These are phyloP conservation scores for Gasteruption jaculator DNA, from an alignment of 2,888 invertebrate species.

Conservation along the genomic window DNA sequence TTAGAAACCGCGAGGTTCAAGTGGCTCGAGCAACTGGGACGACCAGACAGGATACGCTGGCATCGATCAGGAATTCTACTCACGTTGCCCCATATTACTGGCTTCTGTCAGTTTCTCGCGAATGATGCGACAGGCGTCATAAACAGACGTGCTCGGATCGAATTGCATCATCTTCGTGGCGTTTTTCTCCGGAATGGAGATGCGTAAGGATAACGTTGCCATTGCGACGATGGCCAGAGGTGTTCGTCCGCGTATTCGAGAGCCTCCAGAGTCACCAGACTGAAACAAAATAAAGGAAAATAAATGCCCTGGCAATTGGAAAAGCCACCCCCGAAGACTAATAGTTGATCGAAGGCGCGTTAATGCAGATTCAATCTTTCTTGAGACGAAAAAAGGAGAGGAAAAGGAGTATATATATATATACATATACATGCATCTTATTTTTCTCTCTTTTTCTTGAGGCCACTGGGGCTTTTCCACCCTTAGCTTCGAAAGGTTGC, in stretches of 20 bases:
- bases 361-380: conserved; percentile 22
- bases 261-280: conserved; percentile 44
- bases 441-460: no score
- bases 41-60: no score
- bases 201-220: conserved; percentile 76
- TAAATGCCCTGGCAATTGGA: conserved; percentile 21
- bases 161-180: conserved; percentile 98
- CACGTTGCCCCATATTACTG: conserved; percentile 77
- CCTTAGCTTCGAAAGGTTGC: conserved; percentile 46
- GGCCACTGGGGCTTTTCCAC: conserved; percentile 39
- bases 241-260: conserved; percentile 36
- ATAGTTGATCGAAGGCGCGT: no score
- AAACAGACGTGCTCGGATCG: conserved; percentile 90
- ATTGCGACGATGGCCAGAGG: conserved; percentile 51
- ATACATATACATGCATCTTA: conserved; percentile 41
- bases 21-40: no score
- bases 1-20: no score
- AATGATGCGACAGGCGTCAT: conserved; percentile 93
- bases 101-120: conserved; percentile 93
- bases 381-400: conserved; percentile 15
- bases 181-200: conserved; percentile 79
- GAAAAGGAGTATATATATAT: conserved; percentile 39
- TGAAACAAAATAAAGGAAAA: conserved; percentile 27
- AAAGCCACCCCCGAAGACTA: no score
- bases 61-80: no score